Conservation (phyloP, 2,113 vertebrate species). For the Platysteira castanea region DNA sequence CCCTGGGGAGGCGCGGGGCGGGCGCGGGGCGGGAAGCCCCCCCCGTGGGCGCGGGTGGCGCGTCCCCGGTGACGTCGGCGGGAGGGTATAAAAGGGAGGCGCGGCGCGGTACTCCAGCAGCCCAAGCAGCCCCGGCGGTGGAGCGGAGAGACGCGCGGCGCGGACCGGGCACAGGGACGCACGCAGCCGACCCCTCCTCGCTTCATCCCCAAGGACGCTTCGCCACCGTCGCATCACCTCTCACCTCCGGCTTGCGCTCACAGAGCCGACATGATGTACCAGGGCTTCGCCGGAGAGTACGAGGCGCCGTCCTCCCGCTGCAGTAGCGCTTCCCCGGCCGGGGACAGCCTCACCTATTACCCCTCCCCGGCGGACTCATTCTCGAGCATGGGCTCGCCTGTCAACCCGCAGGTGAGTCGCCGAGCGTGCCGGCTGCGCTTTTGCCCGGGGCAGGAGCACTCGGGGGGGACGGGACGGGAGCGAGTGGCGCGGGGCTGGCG, state of each 20-base stretch:
- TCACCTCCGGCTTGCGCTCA: neutral
- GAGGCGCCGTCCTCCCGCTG: slow-evolving; percentile 90
- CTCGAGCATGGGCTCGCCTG: slow-evolving; percentile 87
- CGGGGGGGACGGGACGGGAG: neutral
- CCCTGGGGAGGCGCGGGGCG: neutral
- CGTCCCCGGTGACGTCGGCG: slow-evolving; percentile 1
- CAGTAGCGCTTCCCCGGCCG: slow-evolving; percentile 90
- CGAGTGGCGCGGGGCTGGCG: neutral
- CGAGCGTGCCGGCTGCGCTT: neutral
- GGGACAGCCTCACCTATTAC: slow-evolving; percentile 83
- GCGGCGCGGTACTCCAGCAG: slow-evolving; percentile 41
- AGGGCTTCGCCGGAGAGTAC: slow-evolving; percentile 84
- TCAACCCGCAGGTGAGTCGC: slow-evolving; percentile 83
- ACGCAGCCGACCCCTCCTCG: slow-evolving; percentile 3
- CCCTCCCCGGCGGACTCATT: slow-evolving; percentile 87
- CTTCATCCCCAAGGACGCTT: neutral
- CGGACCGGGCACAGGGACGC: slow-evolving; percentile 31
- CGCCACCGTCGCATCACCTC: neutral
- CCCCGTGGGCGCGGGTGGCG: neutral
- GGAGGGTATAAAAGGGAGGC: slow-evolving; percentile 8
- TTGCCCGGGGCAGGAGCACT: neutral
- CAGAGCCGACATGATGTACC: slow-evolving; percentile 82
- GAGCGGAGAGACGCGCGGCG: slow-evolving; percentile 38
- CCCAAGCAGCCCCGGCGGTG: neutral
- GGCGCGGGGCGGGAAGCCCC: neutral